phyloP scores from a whole-genome alignment of 2,888 invertebrate species.

The Cheiracanthium punctorium region DNA sequence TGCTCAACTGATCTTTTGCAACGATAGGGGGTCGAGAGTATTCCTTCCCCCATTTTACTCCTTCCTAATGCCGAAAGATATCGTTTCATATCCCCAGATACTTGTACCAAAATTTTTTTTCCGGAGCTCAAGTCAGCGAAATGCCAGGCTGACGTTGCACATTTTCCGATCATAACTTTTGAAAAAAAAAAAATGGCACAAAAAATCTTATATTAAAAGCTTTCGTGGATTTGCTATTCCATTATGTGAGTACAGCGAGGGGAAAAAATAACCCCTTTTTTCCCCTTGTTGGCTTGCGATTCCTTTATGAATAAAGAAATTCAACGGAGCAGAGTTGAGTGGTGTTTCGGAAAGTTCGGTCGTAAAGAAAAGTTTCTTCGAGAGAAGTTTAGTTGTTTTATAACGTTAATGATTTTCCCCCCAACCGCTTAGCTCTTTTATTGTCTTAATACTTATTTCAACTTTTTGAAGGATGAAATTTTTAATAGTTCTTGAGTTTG shows the following conservation, averaged over 20 bases:
- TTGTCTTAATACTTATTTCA: not conserved
- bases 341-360: slow-evolving; percentile 21
- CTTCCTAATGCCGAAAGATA: slow-evolving; percentile 47
- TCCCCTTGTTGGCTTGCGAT: slow-evolving; percentile 24
- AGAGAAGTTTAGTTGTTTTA: slow-evolving; percentile 18
- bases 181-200: slow-evolving; percentile 15
- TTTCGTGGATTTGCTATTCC: slow-evolving; percentile 32
- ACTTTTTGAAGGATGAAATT: not conserved
- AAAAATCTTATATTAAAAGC: slow-evolving; percentile 54
- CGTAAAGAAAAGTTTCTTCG: slow-evolving; percentile 16
- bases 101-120: slow-evolving; percentile 50
- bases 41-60: slow-evolving; percentile 23
- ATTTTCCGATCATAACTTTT: slow-evolving; percentile 64
- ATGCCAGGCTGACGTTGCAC: slow-evolving; percentile 37
- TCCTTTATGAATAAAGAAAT: slow-evolving; percentile 56
- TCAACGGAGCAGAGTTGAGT: slow-evolving; percentile 12
- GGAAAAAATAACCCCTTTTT: slow-evolving; percentile 7
- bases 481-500: not conserved
- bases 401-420: slow-evolving; percentile 1
- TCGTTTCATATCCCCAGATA: slow-evolving; percentile 55
- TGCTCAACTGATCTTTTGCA: slow-evolving; percentile 8
- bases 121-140: slow-evolving; percentile 57
- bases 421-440: not conserved
- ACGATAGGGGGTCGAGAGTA: not conserved
- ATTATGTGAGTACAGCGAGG: slow-evolving; percentile 35